Evolutionary conservation across 2,113 vertebrate species (phyloP).

Genomic region (Jacana jacana): DNA sequence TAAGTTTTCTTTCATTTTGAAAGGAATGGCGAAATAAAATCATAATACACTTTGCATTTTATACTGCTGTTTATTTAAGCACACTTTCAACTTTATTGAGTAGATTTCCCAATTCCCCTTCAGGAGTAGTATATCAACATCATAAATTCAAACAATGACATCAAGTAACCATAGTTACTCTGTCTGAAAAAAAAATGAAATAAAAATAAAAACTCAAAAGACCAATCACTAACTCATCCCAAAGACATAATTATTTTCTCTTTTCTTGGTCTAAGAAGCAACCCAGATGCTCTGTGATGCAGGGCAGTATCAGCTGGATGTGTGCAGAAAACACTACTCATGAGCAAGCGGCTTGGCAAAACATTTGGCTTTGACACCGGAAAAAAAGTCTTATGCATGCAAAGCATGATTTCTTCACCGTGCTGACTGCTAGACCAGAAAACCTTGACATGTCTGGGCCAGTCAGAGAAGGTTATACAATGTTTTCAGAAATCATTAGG

Average conservation of each 20-base stretch:
- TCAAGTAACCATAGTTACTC: neutral
- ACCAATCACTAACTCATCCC: neutral
- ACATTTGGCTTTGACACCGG: neutral
- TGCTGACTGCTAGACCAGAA: slow-evolving; percentile 3
- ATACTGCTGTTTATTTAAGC: neutral
- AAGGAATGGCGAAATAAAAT: neutral
- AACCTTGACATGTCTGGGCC: neutral
- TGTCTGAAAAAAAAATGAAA: neutral
- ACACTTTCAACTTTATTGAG: neutral
- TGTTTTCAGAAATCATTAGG: slow-evolving; percentile 36
- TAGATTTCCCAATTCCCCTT: neutral
- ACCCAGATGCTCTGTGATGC: neutral
- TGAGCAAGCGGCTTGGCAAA: neutral
- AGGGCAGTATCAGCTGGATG: neutral
- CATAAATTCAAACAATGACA: neutral
- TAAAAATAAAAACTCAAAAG: neutral
- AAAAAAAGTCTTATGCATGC: neutral
- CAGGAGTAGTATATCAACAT: neutral
- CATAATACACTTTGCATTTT: neutral
- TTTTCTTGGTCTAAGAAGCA: neutral
- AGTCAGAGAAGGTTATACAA: neutral
- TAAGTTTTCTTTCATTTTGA: neutral
- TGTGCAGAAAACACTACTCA: neutral
- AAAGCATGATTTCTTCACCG: neutral
- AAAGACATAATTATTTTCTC: neutral